Percentiles rank a stretch among this genome's conserved stretches.
phyloP scores from a whole-genome alignment of 1,140 invertebrate genomes.

The Heliothis subflexa region DNA sequence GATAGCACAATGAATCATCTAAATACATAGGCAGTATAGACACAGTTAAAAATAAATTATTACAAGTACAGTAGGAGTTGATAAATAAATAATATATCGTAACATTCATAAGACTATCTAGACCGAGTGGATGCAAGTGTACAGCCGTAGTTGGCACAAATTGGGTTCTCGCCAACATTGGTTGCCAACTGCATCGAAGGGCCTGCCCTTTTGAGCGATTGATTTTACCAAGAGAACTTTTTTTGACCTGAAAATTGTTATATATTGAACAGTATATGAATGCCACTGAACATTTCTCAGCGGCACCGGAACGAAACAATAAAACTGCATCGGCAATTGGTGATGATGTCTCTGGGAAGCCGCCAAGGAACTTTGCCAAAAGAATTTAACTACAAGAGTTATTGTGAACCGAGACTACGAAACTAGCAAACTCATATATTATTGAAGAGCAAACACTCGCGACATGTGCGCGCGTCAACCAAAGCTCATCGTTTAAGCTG shows the following conservation, averaged over 20 bases:
- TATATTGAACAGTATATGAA: constrained; percentile 9
- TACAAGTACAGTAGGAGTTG: constrained; percentile 4
- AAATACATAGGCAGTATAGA: not conserved
- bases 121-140: constrained; percentile 52
- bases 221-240: constrained; percentile 53
- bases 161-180: constrained; percentile 69
- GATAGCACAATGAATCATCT: constrained; percentile 36
- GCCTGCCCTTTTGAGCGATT: constrained; percentile 59
- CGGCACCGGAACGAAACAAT: constrained; percentile 41
- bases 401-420: constrained; percentile 49
- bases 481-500: constrained; percentile 34
- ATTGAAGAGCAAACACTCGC: not conserved
- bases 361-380: constrained; percentile 60
- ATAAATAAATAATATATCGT: constrained; percentile 14
- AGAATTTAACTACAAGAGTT: constrained; percentile 54
- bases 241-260: constrained; percentile 28
- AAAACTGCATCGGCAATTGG: constrained; percentile 49
- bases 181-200: constrained; percentile 68
- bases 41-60: constrained; percentile 32
- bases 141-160: constrained; percentile 61
- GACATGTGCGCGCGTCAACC: constrained; percentile 20
- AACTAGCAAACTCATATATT: constrained; percentile 8
- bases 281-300: not conserved
- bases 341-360: constrained; percentile 45
- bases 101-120: constrained; percentile 35